These are phyloP conservation scores for Aptenodytes forsteri DNA, from an alignment of 2,113 vertebrate species.

Conservation along the genomic window DNA sequence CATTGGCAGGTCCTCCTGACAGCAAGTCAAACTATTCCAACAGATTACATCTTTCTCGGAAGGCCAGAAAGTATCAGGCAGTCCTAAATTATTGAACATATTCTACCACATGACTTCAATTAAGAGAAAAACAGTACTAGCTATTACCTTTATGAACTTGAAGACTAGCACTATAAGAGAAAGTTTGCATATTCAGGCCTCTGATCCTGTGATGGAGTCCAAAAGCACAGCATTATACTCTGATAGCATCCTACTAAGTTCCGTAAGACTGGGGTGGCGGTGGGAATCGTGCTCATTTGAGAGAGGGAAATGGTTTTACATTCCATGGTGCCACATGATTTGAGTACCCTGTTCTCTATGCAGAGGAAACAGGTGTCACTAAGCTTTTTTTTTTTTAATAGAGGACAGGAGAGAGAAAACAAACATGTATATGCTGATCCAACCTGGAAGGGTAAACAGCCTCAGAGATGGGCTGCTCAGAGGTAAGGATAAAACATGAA, in stretches of 20 bases:
- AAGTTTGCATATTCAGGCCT: not conserved
- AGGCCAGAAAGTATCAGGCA: not conserved
- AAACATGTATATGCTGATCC: not conserved
- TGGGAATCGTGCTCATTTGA: not conserved
- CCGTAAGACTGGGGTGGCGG: too few relatives aligned
- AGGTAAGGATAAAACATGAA: not conserved
- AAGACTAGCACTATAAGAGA: not conserved
- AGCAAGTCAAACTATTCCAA: not conserved
- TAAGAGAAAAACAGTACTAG: not conserved
- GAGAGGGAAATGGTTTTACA: accelerated
- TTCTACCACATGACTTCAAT: not conserved
- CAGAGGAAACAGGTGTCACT: not conserved
- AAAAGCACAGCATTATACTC: not conserved
- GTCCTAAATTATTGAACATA: not conserved
- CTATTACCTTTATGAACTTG: not conserved
- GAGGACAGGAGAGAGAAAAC: not conserved
- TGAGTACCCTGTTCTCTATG: not conserved
- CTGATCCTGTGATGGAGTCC: not conserved
- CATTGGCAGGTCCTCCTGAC: not conserved
- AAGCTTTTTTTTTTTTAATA: not conserved
- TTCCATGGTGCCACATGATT: not conserved
- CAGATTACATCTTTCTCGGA: not conserved
- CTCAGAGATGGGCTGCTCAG: not conserved
- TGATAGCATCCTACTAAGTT: not conserved
- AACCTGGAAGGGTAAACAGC: not conserved